Percentiles rank a stretch among this genome's conserved stretches.
phyloP scores from a whole-genome alignment of 1,140 invertebrate genomes.

The Ceratoteleas bidentatus region DNA sequence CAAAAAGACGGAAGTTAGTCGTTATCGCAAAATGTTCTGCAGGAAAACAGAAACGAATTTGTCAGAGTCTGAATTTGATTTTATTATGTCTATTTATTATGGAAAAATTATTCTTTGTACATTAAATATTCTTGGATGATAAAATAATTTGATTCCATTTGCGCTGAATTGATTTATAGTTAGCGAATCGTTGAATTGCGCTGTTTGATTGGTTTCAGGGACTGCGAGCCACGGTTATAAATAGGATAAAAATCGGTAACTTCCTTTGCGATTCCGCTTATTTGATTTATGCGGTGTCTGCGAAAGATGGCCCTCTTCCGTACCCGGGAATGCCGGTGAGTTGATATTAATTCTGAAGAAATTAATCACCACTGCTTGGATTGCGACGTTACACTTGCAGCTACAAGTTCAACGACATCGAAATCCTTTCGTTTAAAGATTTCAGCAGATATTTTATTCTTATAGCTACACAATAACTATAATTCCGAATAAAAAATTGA shows the following conservation, averaged over 20 bases:
- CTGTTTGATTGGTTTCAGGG: conserved; percentile 83
- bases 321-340: conserved; percentile 78
- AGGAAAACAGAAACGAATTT: conserved; percentile 29
- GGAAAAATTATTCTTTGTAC: no score
- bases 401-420: conserved; percentile 8
- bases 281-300: conserved; percentile 90
- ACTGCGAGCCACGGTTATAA: conserved; percentile 87
- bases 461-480: not conserved
- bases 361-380: conserved; percentile 17
- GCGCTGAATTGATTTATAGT: no score
- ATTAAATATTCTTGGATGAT: no score
- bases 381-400: conserved; percentile 12
- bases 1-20: conserved; percentile 9
- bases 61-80: not conserved
- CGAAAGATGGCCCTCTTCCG: conserved; percentile 78
- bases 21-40: conserved; percentile 22
- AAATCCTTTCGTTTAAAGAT: not conserved
- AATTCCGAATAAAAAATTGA: no score
- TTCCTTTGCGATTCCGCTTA: conserved; percentile 94
- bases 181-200: no score
- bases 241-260: conserved; percentile 88
- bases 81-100: not conserved
- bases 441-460: no score
- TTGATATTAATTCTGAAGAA: conserved; percentile 15
- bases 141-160: no score